phyloP scores from a whole-genome alignment of 2,888 invertebrate species.

The Hydrotaea diabolus region DNA sequence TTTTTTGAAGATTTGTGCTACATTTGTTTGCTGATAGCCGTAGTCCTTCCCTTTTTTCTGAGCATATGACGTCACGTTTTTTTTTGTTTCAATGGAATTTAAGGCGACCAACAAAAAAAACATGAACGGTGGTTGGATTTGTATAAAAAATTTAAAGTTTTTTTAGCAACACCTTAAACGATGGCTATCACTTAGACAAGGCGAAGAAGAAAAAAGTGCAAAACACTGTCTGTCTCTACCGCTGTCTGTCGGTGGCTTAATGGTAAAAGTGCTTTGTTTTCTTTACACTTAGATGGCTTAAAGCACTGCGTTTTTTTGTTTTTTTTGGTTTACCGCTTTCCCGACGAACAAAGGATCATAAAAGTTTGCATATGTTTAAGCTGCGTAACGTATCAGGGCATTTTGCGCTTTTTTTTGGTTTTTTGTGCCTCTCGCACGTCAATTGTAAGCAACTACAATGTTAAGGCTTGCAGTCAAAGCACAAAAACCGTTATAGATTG shows the following conservation, averaged over 20 bases:
- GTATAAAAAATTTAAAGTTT: conserved; percentile 34
- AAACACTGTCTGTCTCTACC: not conserved
- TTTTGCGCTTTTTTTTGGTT: conserved; percentile 46
- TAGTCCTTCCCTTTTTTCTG: conserved; percentile 1
- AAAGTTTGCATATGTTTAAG: conserved; percentile 57
- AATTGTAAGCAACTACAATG: conserved; percentile 17
- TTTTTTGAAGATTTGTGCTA: conserved; percentile 29
- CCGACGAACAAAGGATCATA: conserved; percentile 58
- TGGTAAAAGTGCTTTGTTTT: conserved; percentile 24
- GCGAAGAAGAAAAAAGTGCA: not conserved
- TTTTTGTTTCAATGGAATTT: conserved; percentile 15
- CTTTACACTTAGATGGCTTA: conserved; percentile 48
- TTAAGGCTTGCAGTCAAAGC: conserved; percentile 51
- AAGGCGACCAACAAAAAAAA: not conserved
- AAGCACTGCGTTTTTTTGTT: conserved; percentile 36
- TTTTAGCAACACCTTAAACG: conserved; percentile 42
- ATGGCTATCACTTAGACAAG: conserved; percentile 48
- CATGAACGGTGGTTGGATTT: not conserved
- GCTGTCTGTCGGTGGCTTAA: conserved; percentile 1
- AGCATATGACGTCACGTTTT: conserved; percentile 54
- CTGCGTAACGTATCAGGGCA: conserved; percentile 56
- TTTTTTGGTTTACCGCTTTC: not conserved
- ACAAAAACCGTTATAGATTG: conserved; percentile 58
- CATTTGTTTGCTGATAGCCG: conserved; percentile 12
- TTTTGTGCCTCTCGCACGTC: not conserved